Conservation (phyloP, 2,888 invertebrate species). For the Eupelmus urozonus region DNA sequence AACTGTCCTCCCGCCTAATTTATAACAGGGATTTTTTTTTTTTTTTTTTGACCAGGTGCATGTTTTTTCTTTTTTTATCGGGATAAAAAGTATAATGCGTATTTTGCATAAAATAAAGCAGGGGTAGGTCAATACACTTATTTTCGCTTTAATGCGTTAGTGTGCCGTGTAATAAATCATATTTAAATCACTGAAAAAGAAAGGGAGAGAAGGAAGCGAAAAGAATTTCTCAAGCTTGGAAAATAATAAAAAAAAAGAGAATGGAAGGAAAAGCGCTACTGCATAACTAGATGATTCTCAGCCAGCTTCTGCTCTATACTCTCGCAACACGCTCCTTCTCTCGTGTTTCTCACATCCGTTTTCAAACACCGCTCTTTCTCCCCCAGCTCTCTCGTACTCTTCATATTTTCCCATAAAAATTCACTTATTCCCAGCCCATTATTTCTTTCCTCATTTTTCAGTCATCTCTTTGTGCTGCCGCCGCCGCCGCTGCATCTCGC, state of each 20-base stretch:
- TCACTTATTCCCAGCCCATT: constrained; percentile 54
- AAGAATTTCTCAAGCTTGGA: constrained; percentile 2
- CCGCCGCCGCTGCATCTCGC: not conserved
- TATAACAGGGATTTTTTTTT: not conserved
- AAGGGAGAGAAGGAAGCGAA: constrained; percentile 7
- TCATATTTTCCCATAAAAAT: constrained; percentile 56
- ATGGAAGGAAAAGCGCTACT: constrained; percentile 43
- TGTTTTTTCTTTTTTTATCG: no score
- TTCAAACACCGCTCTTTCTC: constrained; percentile 36
- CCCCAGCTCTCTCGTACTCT: not conserved
- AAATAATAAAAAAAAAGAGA: constrained; percentile 46
- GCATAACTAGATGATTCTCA: constrained; percentile 47
- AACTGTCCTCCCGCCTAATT: constrained; percentile 24
- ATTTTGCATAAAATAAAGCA: no score
- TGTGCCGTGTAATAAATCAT: constrained; percentile 36
- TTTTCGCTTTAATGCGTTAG: no score
- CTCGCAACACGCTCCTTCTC: not conserved
- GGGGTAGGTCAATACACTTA: no score
- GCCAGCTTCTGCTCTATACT: constrained; percentile 33
- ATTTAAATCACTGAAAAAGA: constrained; percentile 34
- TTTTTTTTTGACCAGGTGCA: not conserved
- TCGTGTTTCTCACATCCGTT: constrained; percentile 4
- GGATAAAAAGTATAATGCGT: no score
- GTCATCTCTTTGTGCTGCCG: not conserved
- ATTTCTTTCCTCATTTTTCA: constrained; percentile 47